Evolutionary conservation across 2,113 vertebrate species (phyloP), one percentile per base, ranked within the genome.

Genomic region (Climacteris rufus): DNA sequence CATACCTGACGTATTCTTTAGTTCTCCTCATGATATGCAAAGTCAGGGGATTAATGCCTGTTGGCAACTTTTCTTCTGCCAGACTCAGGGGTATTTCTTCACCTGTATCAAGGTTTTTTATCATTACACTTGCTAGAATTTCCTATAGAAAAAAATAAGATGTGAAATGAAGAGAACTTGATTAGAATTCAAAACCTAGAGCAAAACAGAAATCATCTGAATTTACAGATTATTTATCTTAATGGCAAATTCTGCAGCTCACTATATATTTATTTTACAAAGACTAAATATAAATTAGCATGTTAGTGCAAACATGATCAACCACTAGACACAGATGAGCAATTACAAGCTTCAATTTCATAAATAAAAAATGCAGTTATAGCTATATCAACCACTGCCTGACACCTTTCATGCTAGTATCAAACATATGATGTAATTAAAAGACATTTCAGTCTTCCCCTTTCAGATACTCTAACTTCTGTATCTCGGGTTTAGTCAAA

Each of bases 101-200:
- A 82, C 99, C 99, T 13, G 99, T 99, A 97, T 99, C 99, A 45
- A 99, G 98, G 97, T 99, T 99, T 97, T 99, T 99, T 96, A 99
- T 99, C 99, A 99, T 99, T 91, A 99, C 99, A 94, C 99, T 99
- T 42, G 99, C 99, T 94, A 99, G 97, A 96, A 99, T 99, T 98
- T 99, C 99, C 99, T 99, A 68, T n/a, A 27, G 47, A 54, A 60
- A 93, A 90, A 92, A 96, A 83, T 22, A 89, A 89, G 16, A 69
- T 31, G 14, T 22, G 37, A 83, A 78, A 82, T 47, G 15, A 89
- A 47, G 10, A 31, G 47, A 23, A 81, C 7, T 70, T 68, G 10
- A 71, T 74, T 44, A 52, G n/a, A 42, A 17, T 47, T 39, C 42
- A 61, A 89, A 81, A 65, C 13, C 8, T n/a, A 54, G 5, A 44